These are phyloP conservation scores for Gallinago nigripennis DNA, from an alignment of 2,797 vertebrate genomes.

Conservation along the genomic window DNA sequence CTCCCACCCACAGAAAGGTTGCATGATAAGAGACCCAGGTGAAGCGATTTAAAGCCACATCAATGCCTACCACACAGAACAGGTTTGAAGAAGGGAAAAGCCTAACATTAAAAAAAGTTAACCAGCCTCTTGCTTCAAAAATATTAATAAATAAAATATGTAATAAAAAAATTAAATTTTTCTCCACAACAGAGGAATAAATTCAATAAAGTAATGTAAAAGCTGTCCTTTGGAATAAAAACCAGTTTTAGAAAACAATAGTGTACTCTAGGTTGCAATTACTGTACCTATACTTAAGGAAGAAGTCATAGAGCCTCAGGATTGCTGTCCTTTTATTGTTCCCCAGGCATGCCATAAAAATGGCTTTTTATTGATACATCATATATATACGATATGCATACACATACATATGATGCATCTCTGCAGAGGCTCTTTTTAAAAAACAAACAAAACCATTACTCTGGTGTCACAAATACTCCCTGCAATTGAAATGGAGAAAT, in stretches of 20 bases:
- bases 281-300: background rate
- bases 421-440: background rate
- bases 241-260: constrained; percentile 26
- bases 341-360: background rate
- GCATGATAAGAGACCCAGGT: background rate
- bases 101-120: background rate
- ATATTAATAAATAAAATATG: constrained; percentile 33
- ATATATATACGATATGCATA: background rate
- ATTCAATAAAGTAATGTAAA: constrained; percentile 35
- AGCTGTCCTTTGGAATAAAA: constrained; percentile 39
- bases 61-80: constrained; percentile 24
- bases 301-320: background rate
- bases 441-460: background rate
- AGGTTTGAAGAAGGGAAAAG: background rate
- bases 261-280: background rate
- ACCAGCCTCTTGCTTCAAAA: constrained; percentile 2
- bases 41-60: constrained; percentile 37
- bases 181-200: constrained; percentile 19
- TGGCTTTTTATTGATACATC: background rate
- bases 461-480: background rate
- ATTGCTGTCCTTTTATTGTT: background rate
- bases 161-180: background rate
- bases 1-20: background rate
- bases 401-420: background rate
- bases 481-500: background rate